Conservation (phyloP, 2,113 vertebrate species). For the Mus musculus region DNA sequence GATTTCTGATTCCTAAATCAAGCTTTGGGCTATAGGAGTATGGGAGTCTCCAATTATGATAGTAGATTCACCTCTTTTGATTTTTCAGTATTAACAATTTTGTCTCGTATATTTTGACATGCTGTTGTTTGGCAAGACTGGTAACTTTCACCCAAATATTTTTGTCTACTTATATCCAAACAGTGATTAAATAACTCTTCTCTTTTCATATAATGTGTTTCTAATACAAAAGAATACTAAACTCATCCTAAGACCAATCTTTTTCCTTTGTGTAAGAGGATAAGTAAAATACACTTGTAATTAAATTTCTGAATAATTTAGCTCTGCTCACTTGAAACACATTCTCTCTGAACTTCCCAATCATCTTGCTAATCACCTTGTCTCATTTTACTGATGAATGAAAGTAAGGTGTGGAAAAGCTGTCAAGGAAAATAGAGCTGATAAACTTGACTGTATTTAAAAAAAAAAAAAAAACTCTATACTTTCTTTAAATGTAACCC, state of each 20-base stretch:
- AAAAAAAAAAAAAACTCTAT: background rate
- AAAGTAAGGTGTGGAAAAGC: conserved; percentile 3
- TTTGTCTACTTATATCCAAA: background rate
- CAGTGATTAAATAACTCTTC: background rate
- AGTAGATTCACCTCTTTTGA: background rate
- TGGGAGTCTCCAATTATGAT: background rate
- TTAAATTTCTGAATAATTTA: background rate
- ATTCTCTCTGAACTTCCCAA: background rate
- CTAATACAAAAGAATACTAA: background rate
- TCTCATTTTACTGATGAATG: conserved; percentile 14
- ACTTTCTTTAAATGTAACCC: background rate
- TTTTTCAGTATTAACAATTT: background rate
- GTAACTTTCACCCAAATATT: conserved; percentile 23
- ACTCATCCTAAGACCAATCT: background rate
- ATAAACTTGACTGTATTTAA: background rate
- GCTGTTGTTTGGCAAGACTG: background rate
- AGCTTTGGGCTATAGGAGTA: background rate
- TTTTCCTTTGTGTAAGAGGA: background rate
- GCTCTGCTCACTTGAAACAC: background rate
- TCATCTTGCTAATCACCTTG: background rate
- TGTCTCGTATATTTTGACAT: background rate
- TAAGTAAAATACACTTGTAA: background rate
- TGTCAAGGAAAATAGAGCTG: background rate
- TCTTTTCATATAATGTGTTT: background rate
- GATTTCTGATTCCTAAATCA: background rate